phyloP scores from a whole-genome alignment of 2,797 vertebrate genomes.

The Menidia menidia region DNA sequence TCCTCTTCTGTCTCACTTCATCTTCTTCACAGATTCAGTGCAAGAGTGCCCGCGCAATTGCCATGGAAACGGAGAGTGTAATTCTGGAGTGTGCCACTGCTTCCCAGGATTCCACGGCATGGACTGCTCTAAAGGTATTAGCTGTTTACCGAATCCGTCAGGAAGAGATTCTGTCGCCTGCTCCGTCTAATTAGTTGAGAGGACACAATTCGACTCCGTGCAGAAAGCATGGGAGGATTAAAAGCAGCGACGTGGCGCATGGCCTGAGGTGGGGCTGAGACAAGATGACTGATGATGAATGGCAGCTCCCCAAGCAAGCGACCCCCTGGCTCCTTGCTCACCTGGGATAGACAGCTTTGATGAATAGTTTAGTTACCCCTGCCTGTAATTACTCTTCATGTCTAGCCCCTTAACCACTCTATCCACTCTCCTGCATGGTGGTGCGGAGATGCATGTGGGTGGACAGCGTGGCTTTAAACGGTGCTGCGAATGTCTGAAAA shows the following conservation, averaged over 20 bases:
- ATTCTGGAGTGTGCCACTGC: conserved; percentile 96
- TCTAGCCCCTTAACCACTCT: conserved; percentile 72
- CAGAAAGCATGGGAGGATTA: conserved; percentile 42
- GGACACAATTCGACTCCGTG: conserved; percentile 27
- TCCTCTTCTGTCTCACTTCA: conserved; percentile 58
- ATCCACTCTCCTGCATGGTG: conserved; percentile 50
- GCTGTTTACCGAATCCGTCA: conserved; percentile 37
- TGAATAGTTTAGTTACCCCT: conserved; percentile 85
- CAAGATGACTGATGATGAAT: conserved; percentile 82
- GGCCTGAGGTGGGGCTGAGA: conserved; percentile 71
- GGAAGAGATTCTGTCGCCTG: conserved; percentile 6
- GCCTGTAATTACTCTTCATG: conserved; percentile 85
- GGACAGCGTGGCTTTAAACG: conserved; percentile 26
- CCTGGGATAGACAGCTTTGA: conserved; percentile 82
- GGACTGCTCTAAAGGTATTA: conserved; percentile 97
- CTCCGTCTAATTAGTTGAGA: conserved; percentile 52
- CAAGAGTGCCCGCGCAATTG: conserved; percentile 98
- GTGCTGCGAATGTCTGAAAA: conserved; percentile 47
- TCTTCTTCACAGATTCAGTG: conserved; percentile 88
- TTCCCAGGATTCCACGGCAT: conserved; percentile 98
- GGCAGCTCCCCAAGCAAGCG: conserved; percentile 75
- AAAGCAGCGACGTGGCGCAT: conserved; percentile 51
- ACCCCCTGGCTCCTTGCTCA: conserved; percentile 72
- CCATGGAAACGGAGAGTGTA: conserved; percentile 97
- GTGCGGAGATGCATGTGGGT: conserved; percentile 36